Base-by-base conservation (phyloP, 2,797 vertebrate species). In the Corythornis leucogaster region DNA sequence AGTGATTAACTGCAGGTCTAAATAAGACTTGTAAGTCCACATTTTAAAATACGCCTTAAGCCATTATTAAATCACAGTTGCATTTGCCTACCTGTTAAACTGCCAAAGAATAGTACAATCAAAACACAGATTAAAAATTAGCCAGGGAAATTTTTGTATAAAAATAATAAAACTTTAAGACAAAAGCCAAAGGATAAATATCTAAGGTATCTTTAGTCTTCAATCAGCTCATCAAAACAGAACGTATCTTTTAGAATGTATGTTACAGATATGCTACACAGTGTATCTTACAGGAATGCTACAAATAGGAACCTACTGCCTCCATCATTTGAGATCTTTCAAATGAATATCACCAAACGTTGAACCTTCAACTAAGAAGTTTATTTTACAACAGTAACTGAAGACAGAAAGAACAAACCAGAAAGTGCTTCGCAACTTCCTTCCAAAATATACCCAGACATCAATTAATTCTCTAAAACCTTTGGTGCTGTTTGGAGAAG, bases 161-260 rank as follows among this genome's bases (percentile, higher is more conserved):
- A 97, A 98, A 98, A 98, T 98, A 98, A 97, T 97, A 95, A 95
- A 96, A 95, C 94, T 97, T 96, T 97, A 92, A 97, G 97, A 97
- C 96, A 95, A 97, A 97, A 98, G 96, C 96, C 95, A 96, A 98
- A 97, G 97, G 96, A 96, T 98, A 98, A 97, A 97, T 96, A 97
- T 97, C 91, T 97, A 93, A 92, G 96, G 93, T 96, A 89, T 96
- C 95, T 97, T 96, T 96, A 97, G 96, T 97, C 91, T 95, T 96
- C 95, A 92, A 58, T 95, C 92, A 97, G 94, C 93, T 95, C 92
- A 95, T 92, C 79, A 93, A 94, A 95, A 94, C 88, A 85, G 90
- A 94, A 95, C 2, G 7, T 66, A 80, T 68, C 58, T 87, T 94
- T 91, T 80, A 88, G 58, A 96, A 97, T 53, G 40, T 97, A 96